Evolutionary conservation across 2,888 invertebrate genomes (phyloP).

Genomic region (Lobophora halterata): DNA sequence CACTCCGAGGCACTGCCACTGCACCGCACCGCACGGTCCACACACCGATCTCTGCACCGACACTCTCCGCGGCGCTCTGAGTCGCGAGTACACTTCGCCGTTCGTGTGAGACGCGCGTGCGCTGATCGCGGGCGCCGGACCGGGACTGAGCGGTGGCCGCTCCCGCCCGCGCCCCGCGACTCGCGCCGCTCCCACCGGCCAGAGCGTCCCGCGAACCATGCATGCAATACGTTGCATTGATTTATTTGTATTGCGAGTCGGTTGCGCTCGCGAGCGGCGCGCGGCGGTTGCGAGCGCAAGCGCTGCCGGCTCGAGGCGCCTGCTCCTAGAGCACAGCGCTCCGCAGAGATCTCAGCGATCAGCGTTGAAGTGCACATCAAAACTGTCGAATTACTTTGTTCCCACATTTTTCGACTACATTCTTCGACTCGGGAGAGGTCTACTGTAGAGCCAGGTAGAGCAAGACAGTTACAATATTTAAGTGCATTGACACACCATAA

Average conservation of each 20-base stretch:
- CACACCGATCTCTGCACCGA: no score
- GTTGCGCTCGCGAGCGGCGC: slow-evolving; percentile 4
- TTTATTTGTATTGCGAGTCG: slow-evolving; percentile 55
- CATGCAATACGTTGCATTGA: no score
- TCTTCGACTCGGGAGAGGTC: no score
- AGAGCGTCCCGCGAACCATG: slow-evolving; percentile 40
- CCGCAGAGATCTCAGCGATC: no score
- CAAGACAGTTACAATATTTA: no score
- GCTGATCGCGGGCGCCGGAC: slow-evolving; percentile 54
- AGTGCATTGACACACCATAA: no score
- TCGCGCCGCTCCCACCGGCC: slow-evolving; percentile 29
- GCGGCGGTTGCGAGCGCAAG: slow-evolving; percentile 4
- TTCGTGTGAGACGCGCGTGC: slow-evolving; percentile 37
- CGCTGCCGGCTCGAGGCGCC: not conserved
- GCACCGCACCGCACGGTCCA: slow-evolving; percentile 27
- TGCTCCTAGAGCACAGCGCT: no score
- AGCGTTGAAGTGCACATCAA: no score
- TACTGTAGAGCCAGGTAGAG: no score
- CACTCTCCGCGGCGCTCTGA: slow-evolving; percentile 3
- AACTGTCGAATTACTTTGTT: no score
- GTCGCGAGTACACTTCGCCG: slow-evolving; percentile 10
- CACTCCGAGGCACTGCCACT: slow-evolving; percentile 29
- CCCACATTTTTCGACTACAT: no score
- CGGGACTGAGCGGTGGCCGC: slow-evolving; percentile 50
- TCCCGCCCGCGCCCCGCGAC: slow-evolving; percentile 33